Base-by-base conservation (phyloP, 1,140 invertebrate genomes). In the Tribolium castaneum region DNA sequence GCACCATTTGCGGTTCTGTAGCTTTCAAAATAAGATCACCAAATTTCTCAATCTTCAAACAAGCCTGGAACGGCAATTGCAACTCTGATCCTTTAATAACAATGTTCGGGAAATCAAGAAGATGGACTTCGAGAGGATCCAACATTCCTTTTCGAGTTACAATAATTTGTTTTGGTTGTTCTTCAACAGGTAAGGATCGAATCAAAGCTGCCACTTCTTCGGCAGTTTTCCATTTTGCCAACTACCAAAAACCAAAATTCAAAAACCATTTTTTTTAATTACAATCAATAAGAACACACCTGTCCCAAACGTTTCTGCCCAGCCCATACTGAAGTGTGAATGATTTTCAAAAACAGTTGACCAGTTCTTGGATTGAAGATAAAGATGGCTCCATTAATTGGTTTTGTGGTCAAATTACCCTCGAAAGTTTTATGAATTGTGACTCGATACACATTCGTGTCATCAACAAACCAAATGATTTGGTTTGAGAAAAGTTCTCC, bases 401-500 rank as follows among this genome's bases (percentile, higher is more conserved):
- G 99, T 86, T 99, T 99, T 0, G 99, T 99, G 0, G 99, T 99
- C 82, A 99, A 91, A 87, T 99, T 99, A 39, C 99, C 99, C 88
- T 99, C 99, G 88, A 99, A 99, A 0, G 99, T 99, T 89, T 99
- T 99, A 89, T 99, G 99, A 84, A 99, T 99, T 0, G 99, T 99
- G 3, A 99, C 99, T 83, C 99, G 92, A 87, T 99, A 99, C 16
- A 99, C 98, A 87, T 99, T 99, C 0, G 98, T 99, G 85, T 99
- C 98, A 86, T 99, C 98, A 0, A 99, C 98, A 88, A 99, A 99
- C 98, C 98, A 99, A 87, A 99, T 99, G 81, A 99, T 99, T 87
- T 99, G 99, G 89, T 99, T 99, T 0, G 97, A 98, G 89, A 99
- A 99, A 1, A 99, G 89, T 87, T 99, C 99, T 79, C 98, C 98